A percentile compares a stretch with the other conserved stretches of the same genome.
Conservation (phyloP, 53 echinoderm and acorn worm genomes). For the Mesocentrotus franciscanus region DNA sequence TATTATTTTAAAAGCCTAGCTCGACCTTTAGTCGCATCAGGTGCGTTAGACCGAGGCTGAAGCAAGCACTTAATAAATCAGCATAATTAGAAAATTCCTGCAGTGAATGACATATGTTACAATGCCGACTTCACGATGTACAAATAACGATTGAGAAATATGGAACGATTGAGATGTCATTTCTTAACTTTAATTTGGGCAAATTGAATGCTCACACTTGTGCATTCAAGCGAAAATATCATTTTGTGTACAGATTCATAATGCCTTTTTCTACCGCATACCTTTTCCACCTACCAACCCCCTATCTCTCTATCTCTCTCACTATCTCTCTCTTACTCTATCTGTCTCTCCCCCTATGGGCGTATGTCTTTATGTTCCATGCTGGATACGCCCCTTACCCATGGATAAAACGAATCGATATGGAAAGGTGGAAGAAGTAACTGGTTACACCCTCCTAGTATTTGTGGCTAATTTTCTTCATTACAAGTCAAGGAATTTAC, state of each 20-base stretch:
- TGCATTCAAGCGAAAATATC: background rate
- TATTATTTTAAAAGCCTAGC: background rate
- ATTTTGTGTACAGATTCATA: background rate
- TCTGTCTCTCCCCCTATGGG: too few relatives aligned
- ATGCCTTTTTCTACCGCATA: too few relatives aligned
- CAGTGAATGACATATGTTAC: slow-evolving; percentile 8
- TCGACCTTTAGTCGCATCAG: background rate
- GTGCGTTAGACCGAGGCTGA: background rate
- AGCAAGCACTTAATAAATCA: slow-evolving; percentile 27
- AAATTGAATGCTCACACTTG: background rate
- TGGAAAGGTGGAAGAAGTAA: too few relatives aligned
- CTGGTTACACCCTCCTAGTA: too few relatives aligned
- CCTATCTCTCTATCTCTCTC: too few relatives aligned
- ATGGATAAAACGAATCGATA: too few relatives aligned
- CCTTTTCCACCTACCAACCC: too few relatives aligned
- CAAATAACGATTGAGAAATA: background rate
- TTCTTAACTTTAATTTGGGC: background rate
- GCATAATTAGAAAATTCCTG: background rate
- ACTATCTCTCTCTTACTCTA: too few relatives aligned
- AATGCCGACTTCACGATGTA: background rate
- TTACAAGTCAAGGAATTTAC: too few relatives aligned
- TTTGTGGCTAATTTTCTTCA: too few relatives aligned
- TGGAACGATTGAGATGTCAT: background rate
- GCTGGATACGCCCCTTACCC: too few relatives aligned
- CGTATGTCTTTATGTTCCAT: too few relatives aligned